phyloP scores from a whole-genome alignment of 2,888 invertebrate genomes.

The Lycaena phlaeas region DNA sequence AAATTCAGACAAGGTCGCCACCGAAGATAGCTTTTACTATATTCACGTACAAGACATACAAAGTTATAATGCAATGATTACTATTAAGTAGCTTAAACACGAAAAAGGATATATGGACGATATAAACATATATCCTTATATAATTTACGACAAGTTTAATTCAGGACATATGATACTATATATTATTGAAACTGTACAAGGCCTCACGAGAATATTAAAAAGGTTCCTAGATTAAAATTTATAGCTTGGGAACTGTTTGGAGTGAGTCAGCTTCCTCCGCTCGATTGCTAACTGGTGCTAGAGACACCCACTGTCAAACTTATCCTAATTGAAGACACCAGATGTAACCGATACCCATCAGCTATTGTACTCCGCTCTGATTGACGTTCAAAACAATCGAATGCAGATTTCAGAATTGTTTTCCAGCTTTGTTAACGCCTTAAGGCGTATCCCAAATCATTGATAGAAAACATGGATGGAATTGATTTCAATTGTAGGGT shows the following conservation, averaged over 20 bases:
- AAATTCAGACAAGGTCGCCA: background rate
- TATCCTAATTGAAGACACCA: constrained; percentile 17
- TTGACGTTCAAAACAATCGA: constrained; percentile 47
- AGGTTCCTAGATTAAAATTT: constrained; percentile 34
- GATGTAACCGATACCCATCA: constrained; percentile 50
- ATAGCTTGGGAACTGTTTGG: constrained; percentile 31
- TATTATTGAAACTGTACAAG: constrained; percentile 3
- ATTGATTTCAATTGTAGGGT: background rate
- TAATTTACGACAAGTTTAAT: too few species aligned
- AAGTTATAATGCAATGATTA: too few species aligned
- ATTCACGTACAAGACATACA: too few species aligned
- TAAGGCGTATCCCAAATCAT: too few species aligned
- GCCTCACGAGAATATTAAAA: constrained; percentile 43
- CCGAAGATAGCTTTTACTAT: background rate
- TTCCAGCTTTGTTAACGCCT: background rate
- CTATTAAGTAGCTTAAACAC: too few species aligned
- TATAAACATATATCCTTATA: too few species aligned
- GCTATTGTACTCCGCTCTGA: constrained; percentile 41
- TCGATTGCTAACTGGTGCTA: constrained; percentile 17
- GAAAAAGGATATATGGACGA: too few species aligned
- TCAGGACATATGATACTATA: too few species aligned
- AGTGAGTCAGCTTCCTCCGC: constrained; percentile 46
- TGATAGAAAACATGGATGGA: too few species aligned
- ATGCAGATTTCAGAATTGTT: constrained; percentile 8
- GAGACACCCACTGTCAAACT: constrained; percentile 31